Percentiles rank a stretch among this genome's conserved stretches.
Conservation (phyloP, 2,888 invertebrate species). For the Plagodis dolabraria region DNA sequence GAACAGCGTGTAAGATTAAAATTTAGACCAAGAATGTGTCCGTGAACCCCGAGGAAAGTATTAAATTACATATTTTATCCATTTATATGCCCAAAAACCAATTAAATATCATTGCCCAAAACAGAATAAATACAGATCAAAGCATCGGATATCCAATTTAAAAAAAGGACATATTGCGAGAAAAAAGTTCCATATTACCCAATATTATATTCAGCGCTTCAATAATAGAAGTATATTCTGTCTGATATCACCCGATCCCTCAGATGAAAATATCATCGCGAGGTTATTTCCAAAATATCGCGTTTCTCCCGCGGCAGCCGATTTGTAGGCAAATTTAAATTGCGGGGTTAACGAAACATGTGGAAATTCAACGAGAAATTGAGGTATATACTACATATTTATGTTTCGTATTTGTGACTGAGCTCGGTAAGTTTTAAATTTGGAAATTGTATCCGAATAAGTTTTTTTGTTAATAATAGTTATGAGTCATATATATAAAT, state of each 20-base stretch:
- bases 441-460: neutral
- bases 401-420: conserved; percentile 6
- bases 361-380: conserved; percentile 24
- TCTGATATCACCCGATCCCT: conserved; percentile 1
- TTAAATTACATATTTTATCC: no score
- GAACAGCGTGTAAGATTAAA: no score
- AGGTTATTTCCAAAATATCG: conserved; percentile 9
- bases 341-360: conserved; percentile 33
- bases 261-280: neutral
- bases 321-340: conserved; percentile 50
- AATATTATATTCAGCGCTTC: neutral
- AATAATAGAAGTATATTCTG: conserved; percentile 1
- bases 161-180: no score
- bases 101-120: no score
- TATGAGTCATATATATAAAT: no score
- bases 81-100: no score
- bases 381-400: conserved; percentile 29
- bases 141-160: no score
- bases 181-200: neutral
- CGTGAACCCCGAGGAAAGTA: no score
- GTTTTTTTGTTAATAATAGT: no score
- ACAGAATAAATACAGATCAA: no score
- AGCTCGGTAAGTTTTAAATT: neutral
- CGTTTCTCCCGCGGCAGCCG: conserved; percentile 25
- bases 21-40: no score